Evolutionary conservation across 2,113 vertebrate genomes (phyloP).

Genomic region (Alces alces): DNA sequence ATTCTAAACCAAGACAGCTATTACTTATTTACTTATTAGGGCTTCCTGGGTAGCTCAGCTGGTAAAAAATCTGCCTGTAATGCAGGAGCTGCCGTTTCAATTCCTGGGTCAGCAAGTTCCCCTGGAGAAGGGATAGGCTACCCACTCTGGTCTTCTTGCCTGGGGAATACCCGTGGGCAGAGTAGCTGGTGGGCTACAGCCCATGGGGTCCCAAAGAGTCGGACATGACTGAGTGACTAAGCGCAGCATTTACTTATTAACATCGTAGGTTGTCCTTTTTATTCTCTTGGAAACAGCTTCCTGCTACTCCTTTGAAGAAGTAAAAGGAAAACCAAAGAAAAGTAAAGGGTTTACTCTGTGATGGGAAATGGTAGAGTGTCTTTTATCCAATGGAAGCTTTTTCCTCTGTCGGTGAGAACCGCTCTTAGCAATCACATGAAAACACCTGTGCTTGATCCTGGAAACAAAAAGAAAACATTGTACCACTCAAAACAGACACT

Average conservation of each 20-base stretch:
- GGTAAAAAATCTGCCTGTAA: background rate
- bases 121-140: background rate
- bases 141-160: background rate
- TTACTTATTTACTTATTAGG: background rate
- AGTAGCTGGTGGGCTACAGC: background rate
- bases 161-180: background rate
- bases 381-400: background rate
- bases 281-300: background rate
- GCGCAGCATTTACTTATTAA: conserved; percentile 20
- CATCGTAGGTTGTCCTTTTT: background rate
- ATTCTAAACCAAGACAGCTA: background rate
- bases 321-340: background rate
- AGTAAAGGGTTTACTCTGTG: background rate
- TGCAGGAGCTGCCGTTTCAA: background rate
- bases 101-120: background rate
- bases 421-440: background rate
- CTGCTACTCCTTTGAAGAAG: background rate
- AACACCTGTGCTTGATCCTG: background rate
- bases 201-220: background rate
- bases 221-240: background rate
- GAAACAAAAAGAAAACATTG: conserved; percentile 24
- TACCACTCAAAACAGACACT: background rate
- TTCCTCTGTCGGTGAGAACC: background rate
- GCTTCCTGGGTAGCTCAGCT: background rate
- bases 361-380: background rate